Percentiles rank a stretch among this genome's conserved stretches.
phyloP scores from a whole-genome alignment of 2,113 vertebrate species.

The Taurulus bubalis region DNA sequence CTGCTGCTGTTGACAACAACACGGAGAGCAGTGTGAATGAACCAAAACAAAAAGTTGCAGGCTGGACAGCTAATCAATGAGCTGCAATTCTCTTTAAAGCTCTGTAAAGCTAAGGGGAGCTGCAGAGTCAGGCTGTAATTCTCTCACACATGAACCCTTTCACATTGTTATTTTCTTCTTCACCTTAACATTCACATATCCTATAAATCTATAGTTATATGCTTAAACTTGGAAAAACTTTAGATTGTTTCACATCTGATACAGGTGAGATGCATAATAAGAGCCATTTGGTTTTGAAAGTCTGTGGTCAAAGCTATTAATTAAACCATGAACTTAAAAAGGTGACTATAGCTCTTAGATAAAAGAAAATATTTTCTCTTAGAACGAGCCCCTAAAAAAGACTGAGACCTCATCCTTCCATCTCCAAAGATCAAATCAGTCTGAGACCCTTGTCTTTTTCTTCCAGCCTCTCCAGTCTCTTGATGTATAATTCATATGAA shows the following conservation, averaged over 20 bases:
- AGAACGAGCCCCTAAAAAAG: background rate
- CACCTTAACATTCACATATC: background rate
- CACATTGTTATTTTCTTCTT: background rate
- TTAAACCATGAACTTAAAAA: background rate
- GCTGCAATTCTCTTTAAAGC: background rate
- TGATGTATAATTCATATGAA: conserved; percentile 30
- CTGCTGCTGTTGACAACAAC: background rate
- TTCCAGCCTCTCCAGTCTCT: conserved; percentile 24
- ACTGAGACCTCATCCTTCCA: background rate
- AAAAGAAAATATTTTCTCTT: conserved; percentile 20
- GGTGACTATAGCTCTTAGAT: background rate
- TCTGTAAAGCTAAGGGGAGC: background rate
- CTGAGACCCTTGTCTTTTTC: conserved; percentile 29
- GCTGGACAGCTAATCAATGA: background rate
- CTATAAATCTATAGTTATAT: background rate
- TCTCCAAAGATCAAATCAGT: conserved; percentile 47
- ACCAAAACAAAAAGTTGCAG: background rate
- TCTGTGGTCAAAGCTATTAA: background rate
- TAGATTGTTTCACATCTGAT: background rate
- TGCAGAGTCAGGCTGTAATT: background rate
- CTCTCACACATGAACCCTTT: background rate
- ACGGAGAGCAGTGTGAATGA: background rate
- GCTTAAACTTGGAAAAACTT: background rate
- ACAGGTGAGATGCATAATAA: background rate
- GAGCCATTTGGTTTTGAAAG: background rate